Evolutionary conservation across 2,888 invertebrate species (phyloP).

Genomic region (Teleogryllus oceanicus): DNA sequence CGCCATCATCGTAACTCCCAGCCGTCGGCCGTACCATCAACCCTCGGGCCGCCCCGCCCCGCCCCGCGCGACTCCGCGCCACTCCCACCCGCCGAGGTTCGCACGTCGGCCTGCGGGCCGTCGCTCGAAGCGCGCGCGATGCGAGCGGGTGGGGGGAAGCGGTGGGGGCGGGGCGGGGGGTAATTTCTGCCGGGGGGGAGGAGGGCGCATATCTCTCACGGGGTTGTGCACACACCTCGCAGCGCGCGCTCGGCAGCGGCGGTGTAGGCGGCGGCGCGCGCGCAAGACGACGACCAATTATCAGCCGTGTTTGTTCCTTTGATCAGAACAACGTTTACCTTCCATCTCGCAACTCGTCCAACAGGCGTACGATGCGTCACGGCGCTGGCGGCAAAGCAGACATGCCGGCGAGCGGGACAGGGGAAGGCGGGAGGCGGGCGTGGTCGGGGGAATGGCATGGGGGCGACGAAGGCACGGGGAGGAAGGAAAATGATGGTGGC

Average conservation of each 20-base stretch:
- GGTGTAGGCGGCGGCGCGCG: background rate
- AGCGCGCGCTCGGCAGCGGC: background rate
- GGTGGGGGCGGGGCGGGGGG: too few species aligned
- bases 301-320: background rate
- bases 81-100: too few species aligned
- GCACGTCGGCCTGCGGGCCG: too few species aligned
- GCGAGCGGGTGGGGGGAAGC: too few species aligned
- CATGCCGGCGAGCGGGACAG: too few species aligned
- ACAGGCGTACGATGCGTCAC: background rate
- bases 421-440: too few species aligned
- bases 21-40: too few species aligned
- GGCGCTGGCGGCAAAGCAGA: background rate
- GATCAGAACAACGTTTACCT: background rate
- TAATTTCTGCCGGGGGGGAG: too few species aligned
- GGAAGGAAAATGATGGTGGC: background rate
- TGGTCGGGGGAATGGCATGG: background rate
- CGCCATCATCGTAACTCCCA: too few species aligned
- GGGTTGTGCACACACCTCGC: conserved; percentile 3
- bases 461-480: background rate
- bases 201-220: background rate
- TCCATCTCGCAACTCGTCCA: background rate
- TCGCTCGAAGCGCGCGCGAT: too few species aligned
- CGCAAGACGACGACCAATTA: conserved; percentile 2
- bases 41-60: too few species aligned
- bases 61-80: too few species aligned